These are phyloP conservation scores for Trogon surrucura DNA, from an alignment of 2,113 vertebrate species.

Conservation along the genomic window DNA sequence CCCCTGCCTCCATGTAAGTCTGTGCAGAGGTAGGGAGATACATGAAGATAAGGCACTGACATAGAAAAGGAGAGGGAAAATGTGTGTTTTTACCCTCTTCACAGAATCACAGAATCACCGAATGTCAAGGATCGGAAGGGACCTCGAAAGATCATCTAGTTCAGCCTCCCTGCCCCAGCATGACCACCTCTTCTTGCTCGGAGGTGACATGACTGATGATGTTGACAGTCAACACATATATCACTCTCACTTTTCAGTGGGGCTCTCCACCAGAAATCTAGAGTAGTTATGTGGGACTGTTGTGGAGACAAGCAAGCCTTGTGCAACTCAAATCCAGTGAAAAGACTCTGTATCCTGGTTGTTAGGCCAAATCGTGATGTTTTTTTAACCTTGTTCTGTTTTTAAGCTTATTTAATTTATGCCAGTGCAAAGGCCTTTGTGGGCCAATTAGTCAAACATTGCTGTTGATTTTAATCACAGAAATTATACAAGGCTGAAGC, in stretches of 20 bases:
- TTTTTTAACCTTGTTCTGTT: constrained; percentile 39
- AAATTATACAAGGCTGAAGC: constrained; percentile 46
- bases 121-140: too few relatives aligned
- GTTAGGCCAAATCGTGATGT: neutral
- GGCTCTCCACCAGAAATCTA: neutral
- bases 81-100: neutral
- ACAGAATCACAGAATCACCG: too few relatives aligned
- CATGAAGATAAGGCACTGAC: neutral
- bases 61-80: neutral
- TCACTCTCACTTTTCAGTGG: neutral
- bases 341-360: neutral
- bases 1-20: neutral
- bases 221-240: neutral
- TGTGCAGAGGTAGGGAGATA: neutral
- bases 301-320: neutral
- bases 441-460: constrained; percentile 60
- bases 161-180: too few relatives aligned
- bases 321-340: neutral
- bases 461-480: constrained; percentile 66
- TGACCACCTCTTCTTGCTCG: neutral
- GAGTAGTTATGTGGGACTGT: neutral
- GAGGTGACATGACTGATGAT: neutral
- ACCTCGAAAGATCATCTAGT: too few relatives aligned
- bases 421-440: constrained; percentile 46
- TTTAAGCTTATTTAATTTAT: constrained; percentile 51